Base-by-base conservation (phyloP, 2,797 vertebrate genomes). In the Chrysolophus pictus region DNA sequence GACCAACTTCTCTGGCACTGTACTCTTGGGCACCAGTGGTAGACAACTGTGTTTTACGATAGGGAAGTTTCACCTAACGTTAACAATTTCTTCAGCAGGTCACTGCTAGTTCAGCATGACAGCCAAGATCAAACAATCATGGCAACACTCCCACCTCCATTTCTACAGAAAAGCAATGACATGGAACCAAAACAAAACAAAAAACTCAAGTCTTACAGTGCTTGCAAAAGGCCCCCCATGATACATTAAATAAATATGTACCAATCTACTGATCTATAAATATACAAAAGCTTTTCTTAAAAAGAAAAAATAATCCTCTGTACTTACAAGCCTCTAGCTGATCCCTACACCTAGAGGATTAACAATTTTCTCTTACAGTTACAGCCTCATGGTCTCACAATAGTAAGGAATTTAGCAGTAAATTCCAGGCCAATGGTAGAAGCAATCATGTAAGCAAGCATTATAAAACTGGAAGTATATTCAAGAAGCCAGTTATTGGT, bases 241-340 rank as follows among this genome's bases (percentile, higher is more conserved):
- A 35, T 64, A 88, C 89, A 64, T 75, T 62, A 62, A 88, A 93
- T 85, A 93, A 94, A 79, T 80, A 69, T 2, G 41, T 93, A 87
- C 84, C 75, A 70, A 82, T 71, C 69, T 92, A 53, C 84, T 80
- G 78, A 93, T 87, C 75, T 64, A 64, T 62, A 95, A 91, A 93
- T 33, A 88, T 21, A 73, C 33, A 70, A n/a, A 84, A 90, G 65
- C 51, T 84, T 81, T 87, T 84, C 80, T 75, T 65, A 51, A 87
- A 91, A 86, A 31, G 75, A 35, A 88, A 90, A 84, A 87, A 49
- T 42, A 89, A 96, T 96, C 58, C 72, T 87, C 88, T 87, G 87
- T 80, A 95, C 15, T 89, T 92, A 87, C 55, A 72, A 35, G 62
- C 33, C 21, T 91, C 72, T 72, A 42, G 69, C 0, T 92, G 87